Percentiles rank a stretch among this genome's conserved stretches.
Evolutionary conservation across 2,888 invertebrate genomes (phyloP).

Genomic region (Listrodromus nycthemerus): DNA sequence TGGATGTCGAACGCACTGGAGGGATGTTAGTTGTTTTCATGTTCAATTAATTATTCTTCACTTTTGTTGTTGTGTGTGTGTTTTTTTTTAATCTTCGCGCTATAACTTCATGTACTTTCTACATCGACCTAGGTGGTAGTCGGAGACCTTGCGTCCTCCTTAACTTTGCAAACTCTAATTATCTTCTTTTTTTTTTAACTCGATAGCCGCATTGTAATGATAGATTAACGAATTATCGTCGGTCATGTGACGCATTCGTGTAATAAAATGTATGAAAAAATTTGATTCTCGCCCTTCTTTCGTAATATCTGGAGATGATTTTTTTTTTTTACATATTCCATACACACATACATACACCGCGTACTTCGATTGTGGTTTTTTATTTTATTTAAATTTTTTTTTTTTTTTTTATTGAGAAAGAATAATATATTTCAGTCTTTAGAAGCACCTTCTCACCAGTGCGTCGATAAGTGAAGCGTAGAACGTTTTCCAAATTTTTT

Average conservation of each 20-base stretch:
- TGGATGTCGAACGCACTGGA: slow-evolving; percentile 65
- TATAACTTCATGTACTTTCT: slow-evolving; percentile 58
- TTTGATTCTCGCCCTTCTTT: slow-evolving; percentile 56
- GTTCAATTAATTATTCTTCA: not conserved
- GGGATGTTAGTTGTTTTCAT: slow-evolving; percentile 54
- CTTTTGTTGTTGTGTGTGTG: slow-evolving; percentile 33
- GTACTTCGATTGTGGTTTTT: slow-evolving; percentile 39
- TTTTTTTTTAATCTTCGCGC: slow-evolving; percentile 37
- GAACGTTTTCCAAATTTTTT: slow-evolving; percentile 21
- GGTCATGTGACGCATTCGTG: slow-evolving; percentile 31
- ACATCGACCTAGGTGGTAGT: slow-evolving; percentile 39
- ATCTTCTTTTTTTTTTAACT: slow-evolving; percentile 34
- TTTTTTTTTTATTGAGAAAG: slow-evolving; percentile 54
- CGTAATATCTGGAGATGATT: slow-evolving; percentile 61
- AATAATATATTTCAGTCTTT: slow-evolving; percentile 73
- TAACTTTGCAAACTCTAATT: slow-evolving; percentile 51
- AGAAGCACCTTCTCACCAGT: slow-evolving; percentile 70
- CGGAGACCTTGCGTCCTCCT: slow-evolving; percentile 13
- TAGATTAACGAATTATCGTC: slow-evolving; percentile 14
- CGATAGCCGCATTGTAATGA: slow-evolving; percentile 20
- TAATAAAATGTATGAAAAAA: slow-evolving; percentile 46
- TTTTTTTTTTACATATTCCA: slow-evolving; percentile 47
- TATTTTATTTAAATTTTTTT: slow-evolving; percentile 12
- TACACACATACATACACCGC: slow-evolving; percentile 55
- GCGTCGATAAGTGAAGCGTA: slow-evolving; percentile 61